Base-by-base conservation (phyloP, 2,888 invertebrate species). In the Melanargia galathea region DNA sequence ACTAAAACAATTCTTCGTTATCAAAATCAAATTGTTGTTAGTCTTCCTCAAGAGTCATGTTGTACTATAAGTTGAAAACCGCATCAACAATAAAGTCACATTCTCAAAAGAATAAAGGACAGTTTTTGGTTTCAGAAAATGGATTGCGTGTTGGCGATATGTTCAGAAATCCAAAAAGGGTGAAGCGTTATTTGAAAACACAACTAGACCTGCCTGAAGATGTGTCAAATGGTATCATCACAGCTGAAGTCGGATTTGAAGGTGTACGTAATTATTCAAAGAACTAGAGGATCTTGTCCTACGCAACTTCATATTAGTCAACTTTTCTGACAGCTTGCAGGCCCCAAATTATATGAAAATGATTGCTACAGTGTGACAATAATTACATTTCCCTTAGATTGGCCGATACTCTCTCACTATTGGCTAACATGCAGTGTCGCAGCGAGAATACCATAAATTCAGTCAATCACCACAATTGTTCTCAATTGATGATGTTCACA, bases 101-200 rank as follows among this genome's bases (percentile, higher is more conserved):
- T 26, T 30, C n/a, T 24, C 18, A 38, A 24, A 55, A 56, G 11
- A 45, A 30, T 30, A 30, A 45, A 56, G 10, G 11, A 45, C 24
- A 45, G 8, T 26, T 24, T 65, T 52, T 66, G 59, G 62, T 66
- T 85, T 81, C 80, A 93, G 93, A 84, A 76, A 83, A 90, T 52
- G 93, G 93, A n/a, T 76, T 93, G 16, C 85, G 76, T 70, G 81
- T 93, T 2, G 77, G 78, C 2, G 92, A 93, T 65, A 69, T 93
- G 55, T 93, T 93, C 74, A 82, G 73, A 24, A 87, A 90, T 64
- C 91, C 92, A 7, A 74, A 75, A 10, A 75, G 83, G 60, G 87
- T 91, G 51, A 90, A 84, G 69, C 75, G 83, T 3, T 82, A 84
- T 60, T 65, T 93, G 35, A 74, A 75, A 22, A 73, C 78, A 1